phyloP scores from a whole-genome alignment of 2,888 invertebrate genomes.

The Microplitis manilae region DNA sequence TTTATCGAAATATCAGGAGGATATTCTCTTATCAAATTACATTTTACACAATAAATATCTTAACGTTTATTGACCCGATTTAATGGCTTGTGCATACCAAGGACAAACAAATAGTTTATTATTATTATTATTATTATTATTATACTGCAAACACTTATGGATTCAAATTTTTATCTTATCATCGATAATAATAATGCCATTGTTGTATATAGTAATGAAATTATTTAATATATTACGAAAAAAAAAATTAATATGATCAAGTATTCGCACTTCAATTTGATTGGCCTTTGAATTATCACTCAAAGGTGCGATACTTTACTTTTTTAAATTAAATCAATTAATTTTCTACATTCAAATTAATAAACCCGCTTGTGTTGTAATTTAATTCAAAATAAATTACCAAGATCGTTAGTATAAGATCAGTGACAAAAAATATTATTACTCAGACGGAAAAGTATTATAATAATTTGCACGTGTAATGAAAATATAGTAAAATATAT shows the following conservation, averaged over 20 bases:
- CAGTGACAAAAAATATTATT: not conserved
- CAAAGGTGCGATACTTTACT: conserved; percentile 34
- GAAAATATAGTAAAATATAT: too few relatives aligned
- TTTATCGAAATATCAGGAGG: not conserved
- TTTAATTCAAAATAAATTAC: not conserved
- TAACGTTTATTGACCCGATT: not conserved
- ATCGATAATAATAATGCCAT: conserved; percentile 13
- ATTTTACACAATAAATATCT: not conserved
- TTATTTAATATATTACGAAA: conserved; percentile 8
- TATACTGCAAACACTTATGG: not conserved
- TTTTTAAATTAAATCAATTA: not conserved
- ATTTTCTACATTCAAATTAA: not conserved
- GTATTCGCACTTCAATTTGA: conserved; percentile 22
- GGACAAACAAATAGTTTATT: not conserved
- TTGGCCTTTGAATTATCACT: conserved; percentile 4
- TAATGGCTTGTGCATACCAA: not conserved
- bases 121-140: not conserved
- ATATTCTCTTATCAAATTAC: not conserved
- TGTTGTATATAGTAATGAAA: not conserved
- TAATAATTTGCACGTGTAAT: too few relatives aligned
- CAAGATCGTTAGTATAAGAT: not conserved
- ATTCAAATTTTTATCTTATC: not conserved
- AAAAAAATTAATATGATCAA: not conserved
- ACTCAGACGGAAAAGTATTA: too few relatives aligned
- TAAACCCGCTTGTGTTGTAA: not conserved